Evolutionary conservation across 2,888 invertebrate genomes (phyloP).

Genomic region (Xiphydria camelus): DNA sequence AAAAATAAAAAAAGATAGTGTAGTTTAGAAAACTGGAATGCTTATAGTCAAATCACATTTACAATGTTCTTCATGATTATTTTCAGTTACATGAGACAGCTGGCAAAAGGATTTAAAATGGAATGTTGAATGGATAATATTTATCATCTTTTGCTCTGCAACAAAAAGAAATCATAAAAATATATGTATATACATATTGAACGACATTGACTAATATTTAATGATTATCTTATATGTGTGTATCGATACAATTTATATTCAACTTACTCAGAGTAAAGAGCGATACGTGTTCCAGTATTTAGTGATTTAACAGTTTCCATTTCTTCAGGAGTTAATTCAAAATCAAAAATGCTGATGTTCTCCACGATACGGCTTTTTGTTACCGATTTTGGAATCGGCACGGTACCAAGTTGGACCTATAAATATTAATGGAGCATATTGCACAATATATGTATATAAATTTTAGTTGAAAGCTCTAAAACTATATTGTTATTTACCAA

Average conservation of each 20-base stretch:
- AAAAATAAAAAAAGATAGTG: no score
- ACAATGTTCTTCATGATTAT: neutral
- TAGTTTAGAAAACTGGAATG: no score
- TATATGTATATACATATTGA: no score
- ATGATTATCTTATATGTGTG: neutral
- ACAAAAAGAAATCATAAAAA: constrained; percentile 19
- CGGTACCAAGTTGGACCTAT: constrained; percentile 62
- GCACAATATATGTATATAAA: neutral
- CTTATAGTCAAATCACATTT: no score
- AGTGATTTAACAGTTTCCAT: constrained; percentile 3
- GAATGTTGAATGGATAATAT: constrained; percentile 39
- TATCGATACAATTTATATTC: no score
- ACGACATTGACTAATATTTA: no score
- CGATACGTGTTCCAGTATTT: constrained; percentile 4
- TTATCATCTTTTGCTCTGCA: constrained; percentile 36
- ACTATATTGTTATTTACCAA: constrained; percentile 61
- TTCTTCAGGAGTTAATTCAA: constrained; percentile 3
- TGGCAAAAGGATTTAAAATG: constrained; percentile 19
- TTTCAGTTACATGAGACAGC: neutral
- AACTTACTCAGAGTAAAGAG: neutral
- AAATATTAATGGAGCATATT: constrained; percentile 16
- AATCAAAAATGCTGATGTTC: constrained; percentile 8
- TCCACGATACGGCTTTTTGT: constrained; percentile 5
- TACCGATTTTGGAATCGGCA: constrained; percentile 68
- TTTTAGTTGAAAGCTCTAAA: no score